A percentile compares a stretch with the other conserved stretches of the same genome.
phyloP scores from a whole-genome alignment of 2,888 invertebrate species.

The Scrobipalpa costella region DNA sequence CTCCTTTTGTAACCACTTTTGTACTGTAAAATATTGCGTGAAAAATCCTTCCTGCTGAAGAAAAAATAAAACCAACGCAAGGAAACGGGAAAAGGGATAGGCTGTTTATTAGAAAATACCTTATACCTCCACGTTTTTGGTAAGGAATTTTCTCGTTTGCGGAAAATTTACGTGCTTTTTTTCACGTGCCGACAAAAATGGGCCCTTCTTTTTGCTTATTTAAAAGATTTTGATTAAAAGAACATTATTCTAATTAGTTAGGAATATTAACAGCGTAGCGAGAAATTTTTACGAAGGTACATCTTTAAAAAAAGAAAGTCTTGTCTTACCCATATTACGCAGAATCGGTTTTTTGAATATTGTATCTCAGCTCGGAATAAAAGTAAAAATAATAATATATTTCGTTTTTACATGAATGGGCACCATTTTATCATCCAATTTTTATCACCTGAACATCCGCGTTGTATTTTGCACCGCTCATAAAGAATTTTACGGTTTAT shows the following conservation, averaged over 20 bases:
- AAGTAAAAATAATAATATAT: too few relatives aligned
- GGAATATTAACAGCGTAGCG: neutral
- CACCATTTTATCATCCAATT: neutral
- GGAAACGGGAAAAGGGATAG: neutral
- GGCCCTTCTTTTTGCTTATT: neutral
- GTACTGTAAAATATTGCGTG: slow-evolving; percentile 22
- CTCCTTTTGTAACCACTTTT: neutral
- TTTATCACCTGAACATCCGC: neutral
- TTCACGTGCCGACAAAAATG: neutral
- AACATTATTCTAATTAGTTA: neutral
- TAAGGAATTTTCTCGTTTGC: slow-evolving; percentile 6
- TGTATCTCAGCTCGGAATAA: too few relatives aligned
- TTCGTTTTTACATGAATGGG: neutral
- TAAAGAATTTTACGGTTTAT: slow-evolving; percentile 7
- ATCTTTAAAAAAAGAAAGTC: too few relatives aligned
- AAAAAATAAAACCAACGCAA: slow-evolving; percentile 1
- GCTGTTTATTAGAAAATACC: slow-evolving; percentile 3
- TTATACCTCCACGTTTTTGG: neutral
- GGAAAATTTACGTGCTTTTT: slow-evolving; percentile 9
- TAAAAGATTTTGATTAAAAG: slow-evolving; percentile 1
- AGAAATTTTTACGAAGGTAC: neutral
- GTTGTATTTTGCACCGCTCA: neutral
- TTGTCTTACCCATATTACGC: too few relatives aligned
- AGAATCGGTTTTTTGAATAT: too few relatives aligned
- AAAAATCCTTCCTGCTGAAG: neutral